phyloP scores from a whole-genome alignment of 2,797 vertebrate genomes.

The Avahi laniger region DNA sequence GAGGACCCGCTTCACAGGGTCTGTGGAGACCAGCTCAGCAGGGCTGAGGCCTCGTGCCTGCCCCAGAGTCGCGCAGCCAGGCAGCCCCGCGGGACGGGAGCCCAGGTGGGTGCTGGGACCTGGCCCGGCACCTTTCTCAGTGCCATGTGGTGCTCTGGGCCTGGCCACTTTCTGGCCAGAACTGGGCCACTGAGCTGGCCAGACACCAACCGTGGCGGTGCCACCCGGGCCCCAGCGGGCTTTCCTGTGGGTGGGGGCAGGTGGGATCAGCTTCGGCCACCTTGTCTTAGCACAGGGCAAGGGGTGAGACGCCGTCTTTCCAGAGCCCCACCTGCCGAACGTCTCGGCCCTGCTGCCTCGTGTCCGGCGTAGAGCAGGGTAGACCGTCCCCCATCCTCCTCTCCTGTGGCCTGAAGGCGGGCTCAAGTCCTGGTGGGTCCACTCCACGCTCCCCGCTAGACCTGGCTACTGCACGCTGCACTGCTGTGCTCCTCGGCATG shows the following conservation, averaged over 20 bases:
- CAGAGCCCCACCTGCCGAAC: neutral
- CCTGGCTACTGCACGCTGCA: neutral
- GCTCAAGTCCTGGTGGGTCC: too few relatives aligned
- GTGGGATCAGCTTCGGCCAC: too few relatives aligned
- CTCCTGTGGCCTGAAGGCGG: neutral
- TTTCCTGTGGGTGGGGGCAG: too few relatives aligned
- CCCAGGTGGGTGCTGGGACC: neutral
- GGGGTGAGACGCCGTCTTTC: neutral
- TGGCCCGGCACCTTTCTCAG: neutral
- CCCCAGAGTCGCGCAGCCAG: too few relatives aligned
- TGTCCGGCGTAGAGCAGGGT: neutral
- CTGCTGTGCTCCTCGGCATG: neutral
- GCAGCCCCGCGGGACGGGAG: neutral
- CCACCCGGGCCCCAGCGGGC: neutral
- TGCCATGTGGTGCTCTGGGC: accelerated
- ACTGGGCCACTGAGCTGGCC: neutral
- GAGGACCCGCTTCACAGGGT: neutral
- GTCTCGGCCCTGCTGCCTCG: neutral
- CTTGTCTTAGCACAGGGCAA: neutral
- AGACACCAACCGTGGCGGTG: neutral
- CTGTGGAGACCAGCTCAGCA: neutral
- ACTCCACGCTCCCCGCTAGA: accelerated
- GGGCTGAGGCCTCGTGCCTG: neutral
- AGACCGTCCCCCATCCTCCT: neutral
- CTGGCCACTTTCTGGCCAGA: neutral